Evolutionary conservation across 2,888 invertebrate genomes (phyloP), one percentile per base, ranked within the genome.

Genomic region (Glyphotaelius pellucidus): DNA sequence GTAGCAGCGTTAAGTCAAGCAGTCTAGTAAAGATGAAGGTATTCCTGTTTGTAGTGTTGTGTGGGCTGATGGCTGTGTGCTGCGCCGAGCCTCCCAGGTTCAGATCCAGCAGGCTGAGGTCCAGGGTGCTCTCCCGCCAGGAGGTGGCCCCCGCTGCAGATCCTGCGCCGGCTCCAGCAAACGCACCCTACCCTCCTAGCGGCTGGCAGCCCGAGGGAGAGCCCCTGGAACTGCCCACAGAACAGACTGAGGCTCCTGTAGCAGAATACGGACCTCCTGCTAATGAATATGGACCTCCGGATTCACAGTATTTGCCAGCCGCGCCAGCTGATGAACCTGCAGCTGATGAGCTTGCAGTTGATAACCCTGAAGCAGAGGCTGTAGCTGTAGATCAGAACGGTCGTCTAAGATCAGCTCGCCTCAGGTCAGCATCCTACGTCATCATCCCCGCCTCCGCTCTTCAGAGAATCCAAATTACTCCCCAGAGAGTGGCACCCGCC

Each of bases 131-230:
- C 25, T 81, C 89, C 52, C 52, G 91, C 30, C 91, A 92, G 32
- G 91, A 90, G 31, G 35, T 85, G 2, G 80, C 89, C 19, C 88
- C 91, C 31, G 15, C 91, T 14, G 90, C n/a, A 42, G 93, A 47
- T 12, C 30, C 84, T n/a, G 92, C 90, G 0, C 35, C 92, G 0
- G 88, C 90, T 19, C 67, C 25, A 67, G 25, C 67, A 5, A 7
- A 9, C 2, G 67, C 9, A 67, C 86, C 91, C n/a, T 90, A 92
- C 35, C 90, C 91, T 25, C 94, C 96, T 0, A 95, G 96, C 2
- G 96, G 96, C n/a, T 96, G 95, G 95, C 95, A 95, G 67, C 96
- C 96, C 1, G 94, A 94, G 31, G 95, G 95, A 2, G 94, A 95
- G 93, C 94, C 94, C 0, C 95, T 96, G 93, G 94, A 94, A 0